phyloP scores from a whole-genome alignment of 2,888 invertebrate genomes.

The Apamea epomidion region DNA sequence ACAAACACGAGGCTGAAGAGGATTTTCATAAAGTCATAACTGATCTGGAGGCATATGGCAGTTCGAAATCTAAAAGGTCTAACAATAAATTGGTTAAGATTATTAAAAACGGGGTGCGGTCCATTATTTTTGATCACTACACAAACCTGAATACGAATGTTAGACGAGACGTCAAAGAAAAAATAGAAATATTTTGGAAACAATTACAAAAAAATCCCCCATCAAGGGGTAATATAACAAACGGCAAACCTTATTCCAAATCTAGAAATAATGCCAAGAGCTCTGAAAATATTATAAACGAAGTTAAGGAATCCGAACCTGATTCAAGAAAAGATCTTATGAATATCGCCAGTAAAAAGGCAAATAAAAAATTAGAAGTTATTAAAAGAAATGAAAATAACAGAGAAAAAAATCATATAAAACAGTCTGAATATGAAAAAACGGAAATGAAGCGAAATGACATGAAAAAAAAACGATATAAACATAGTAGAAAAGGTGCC shows the following conservation, averaged over 20 bases:
- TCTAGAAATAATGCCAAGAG: background rate
- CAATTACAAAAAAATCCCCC: background rate
- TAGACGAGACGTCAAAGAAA: slow-evolving; percentile 65
- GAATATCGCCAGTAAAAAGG: too few relatives aligned
- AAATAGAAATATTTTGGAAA: slow-evolving; percentile 40
- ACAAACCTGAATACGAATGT: slow-evolving; percentile 67
- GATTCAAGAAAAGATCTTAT: background rate
- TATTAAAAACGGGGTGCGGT: slow-evolving; percentile 68
- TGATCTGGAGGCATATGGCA: slow-evolving; percentile 67
- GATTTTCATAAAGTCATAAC: slow-evolving; percentile 68
- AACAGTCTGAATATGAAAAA: background rate
- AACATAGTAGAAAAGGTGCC: background rate
- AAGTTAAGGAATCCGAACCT: background rate
- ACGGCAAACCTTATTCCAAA: background rate
- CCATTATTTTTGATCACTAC: slow-evolving; percentile 74
- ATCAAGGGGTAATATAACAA: background rate
- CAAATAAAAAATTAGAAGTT: background rate
- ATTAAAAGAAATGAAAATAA: background rate
- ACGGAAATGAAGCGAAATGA: background rate
- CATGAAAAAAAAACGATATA: background rate
- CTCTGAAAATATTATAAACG: background rate
- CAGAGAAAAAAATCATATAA: background rate
- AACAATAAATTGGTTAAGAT: slow-evolving; percentile 65
- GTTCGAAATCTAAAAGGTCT: slow-evolving; percentile 61
- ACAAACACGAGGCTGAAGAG: slow-evolving; percentile 56